Conservation (phyloP, 2,113 vertebrate species). For the Glaucomys volans region DNA sequence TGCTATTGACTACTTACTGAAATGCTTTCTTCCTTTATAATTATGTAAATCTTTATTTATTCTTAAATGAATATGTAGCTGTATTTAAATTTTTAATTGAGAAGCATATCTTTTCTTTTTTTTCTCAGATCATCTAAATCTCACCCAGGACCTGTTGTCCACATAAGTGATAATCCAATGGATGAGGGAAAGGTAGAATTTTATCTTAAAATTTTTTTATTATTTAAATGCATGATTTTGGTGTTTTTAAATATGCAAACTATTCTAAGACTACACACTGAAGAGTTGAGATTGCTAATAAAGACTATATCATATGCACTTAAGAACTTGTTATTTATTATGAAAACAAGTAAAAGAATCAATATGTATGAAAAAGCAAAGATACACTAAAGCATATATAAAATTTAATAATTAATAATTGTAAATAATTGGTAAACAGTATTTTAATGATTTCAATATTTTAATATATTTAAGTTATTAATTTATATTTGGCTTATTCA, state of each 20-base stretch:
- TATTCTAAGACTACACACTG: background rate
- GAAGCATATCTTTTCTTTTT: slow-evolving; percentile 61
- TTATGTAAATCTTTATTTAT: background rate
- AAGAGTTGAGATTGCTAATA: slow-evolving; percentile 9
- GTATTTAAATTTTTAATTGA: slow-evolving; percentile 43
- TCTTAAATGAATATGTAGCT: slow-evolving; percentile 15
- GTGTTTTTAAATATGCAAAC: slow-evolving; percentile 35
- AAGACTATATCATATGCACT: background rate
- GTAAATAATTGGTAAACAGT: no score
- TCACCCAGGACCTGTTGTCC: slow-evolving; percentile 98
- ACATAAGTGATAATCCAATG: slow-evolving; percentile 99
- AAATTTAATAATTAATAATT: background rate
- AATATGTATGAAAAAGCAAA: background rate
- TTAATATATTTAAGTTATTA: slow-evolving; percentile 33
- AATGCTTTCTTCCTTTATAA: slow-evolving; percentile 26
- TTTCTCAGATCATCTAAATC: slow-evolving; percentile 95
- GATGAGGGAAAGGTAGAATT: slow-evolving; percentile 97
- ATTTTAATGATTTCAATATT: no score
- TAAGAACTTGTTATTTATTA: slow-evolving; percentile 21
- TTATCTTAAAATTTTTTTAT: background rate
- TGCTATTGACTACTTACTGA: background rate
- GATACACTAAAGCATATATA: background rate
- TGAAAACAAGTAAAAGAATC: slow-evolving; percentile 22
- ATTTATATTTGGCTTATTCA: slow-evolving; percentile 7
- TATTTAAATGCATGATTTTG: background rate